Conservation (phyloP, 1,140 invertebrate genomes). For the Drosophila sp. region DNA sequence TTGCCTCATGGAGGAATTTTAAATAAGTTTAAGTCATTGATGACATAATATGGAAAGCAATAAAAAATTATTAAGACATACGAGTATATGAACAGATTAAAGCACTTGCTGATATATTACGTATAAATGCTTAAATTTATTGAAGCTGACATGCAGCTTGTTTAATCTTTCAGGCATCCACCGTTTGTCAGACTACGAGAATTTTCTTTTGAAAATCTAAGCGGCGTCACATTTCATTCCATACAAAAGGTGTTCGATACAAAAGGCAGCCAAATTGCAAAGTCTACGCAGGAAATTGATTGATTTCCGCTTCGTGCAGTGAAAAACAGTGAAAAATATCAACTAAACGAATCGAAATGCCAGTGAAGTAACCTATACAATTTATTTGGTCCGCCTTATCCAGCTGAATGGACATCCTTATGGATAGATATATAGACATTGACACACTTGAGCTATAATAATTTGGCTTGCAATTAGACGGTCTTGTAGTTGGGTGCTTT, state of each 20-base stretch:
- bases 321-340: conserved; percentile 34
- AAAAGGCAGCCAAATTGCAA: conserved; percentile 41
- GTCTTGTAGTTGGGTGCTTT: conserved; percentile 38
- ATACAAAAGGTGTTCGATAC: conserved; percentile 1
- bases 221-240: conserved; percentile 15
- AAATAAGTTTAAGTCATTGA: no score
- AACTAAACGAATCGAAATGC: conserved; percentile 15
- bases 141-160: no score
- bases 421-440: neutral
- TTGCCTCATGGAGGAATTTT: no score
- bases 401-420: neutral
- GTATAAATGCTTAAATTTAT: no score
- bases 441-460: conserved; percentile 31
- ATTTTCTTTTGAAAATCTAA: conserved; percentile 4
- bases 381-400: neutral
- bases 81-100: no score
- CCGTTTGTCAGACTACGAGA: neutral
- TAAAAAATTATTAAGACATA: no score
- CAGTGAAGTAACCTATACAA: neutral
- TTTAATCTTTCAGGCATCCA: neutral
- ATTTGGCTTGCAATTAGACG: conserved; percentile 47
- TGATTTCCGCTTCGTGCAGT: conserved; percentile 63
- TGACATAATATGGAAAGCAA: no score
- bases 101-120: no score
- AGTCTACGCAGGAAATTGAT: conserved; percentile 80